Evolutionary conservation across 35 echinoderm and acorn worm genomes (phyloP).

Genomic region (Apostichopus japonicus): DNA sequence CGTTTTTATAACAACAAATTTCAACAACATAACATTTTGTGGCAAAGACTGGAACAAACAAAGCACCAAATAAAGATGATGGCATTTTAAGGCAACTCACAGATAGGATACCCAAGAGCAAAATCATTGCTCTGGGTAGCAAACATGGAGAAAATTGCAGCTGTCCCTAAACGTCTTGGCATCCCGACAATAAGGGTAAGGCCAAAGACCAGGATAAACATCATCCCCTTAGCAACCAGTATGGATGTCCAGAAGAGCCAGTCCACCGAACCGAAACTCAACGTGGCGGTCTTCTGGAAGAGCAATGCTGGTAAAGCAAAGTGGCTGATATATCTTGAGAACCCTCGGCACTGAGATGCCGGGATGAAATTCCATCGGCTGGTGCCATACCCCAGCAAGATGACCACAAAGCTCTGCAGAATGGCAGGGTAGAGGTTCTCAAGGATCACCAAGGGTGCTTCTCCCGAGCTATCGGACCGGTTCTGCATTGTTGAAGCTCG

Average conservation of each 20-base stretch:
- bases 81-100: constrained; percentile 44
- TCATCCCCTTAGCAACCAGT: constrained; percentile 75
- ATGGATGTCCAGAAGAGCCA: constrained; percentile 56
- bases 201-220: constrained; percentile 75
- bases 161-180: constrained; percentile 44
- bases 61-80: neutral
- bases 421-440: constrained; percentile 82
- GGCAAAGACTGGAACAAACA: too few relatives aligned
- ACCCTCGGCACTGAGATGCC: constrained; percentile 63
- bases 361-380: constrained; percentile 56
- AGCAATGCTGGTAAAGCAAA: constrained; percentile 84
- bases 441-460: constrained; percentile 51
- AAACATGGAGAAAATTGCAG: constrained; percentile 76
- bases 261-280: constrained; percentile 63
- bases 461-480: neutral
- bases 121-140: constrained; percentile 93
- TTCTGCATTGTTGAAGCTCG: neutral
- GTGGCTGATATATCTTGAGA: constrained; percentile 78
- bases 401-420: constrained; percentile 80
- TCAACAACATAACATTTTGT: too few relatives aligned
- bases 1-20: too few relatives aligned
- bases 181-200: constrained; percentile 62
- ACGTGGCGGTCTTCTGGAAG: constrained; percentile 75
- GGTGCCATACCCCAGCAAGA: constrained; percentile 75
- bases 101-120: constrained; percentile 87